These are phyloP conservation scores for Erynnis tages DNA, from an alignment of 2,888 invertebrate genomes.

Conservation along the genomic window DNA sequence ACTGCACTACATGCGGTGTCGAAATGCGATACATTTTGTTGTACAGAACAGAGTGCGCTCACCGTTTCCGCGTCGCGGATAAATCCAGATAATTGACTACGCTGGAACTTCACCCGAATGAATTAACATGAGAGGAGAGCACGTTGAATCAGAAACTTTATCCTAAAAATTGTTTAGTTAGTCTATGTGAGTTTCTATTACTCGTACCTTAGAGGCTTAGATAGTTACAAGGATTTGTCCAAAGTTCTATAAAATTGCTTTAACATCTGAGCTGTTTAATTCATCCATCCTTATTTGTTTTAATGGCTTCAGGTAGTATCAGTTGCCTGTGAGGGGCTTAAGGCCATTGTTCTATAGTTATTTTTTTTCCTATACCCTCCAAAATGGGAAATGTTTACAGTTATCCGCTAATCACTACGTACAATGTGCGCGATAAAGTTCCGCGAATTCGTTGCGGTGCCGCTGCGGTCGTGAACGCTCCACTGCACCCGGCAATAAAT, in stretches of 20 bases:
- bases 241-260: too few relatives aligned
- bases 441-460: constrained; percentile 19
- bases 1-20: not conserved
- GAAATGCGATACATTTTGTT: constrained; percentile 21
- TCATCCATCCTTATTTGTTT: too few relatives aligned
- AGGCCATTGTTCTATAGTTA: constrained; percentile 14
- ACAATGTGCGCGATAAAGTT: constrained; percentile 22
- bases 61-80: constrained; percentile 4
- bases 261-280: too few relatives aligned
- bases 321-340: not conserved
- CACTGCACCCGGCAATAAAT: constrained; percentile 30
- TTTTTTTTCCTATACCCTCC: constrained; percentile 8
- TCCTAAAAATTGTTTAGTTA: too few relatives aligned
- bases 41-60: constrained; percentile 3
- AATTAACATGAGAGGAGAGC: not conserved
- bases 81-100: constrained; percentile 18
- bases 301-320: constrained; percentile 5
- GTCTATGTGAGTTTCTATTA: too few relatives aligned
- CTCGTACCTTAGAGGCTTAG: too few relatives aligned
- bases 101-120: not conserved
- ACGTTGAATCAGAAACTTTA: too few relatives aligned
- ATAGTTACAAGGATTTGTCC: too few relatives aligned
- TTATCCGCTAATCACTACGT: constrained; percentile 17
- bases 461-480: constrained; percentile 17
- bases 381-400: constrained; percentile 13